Evolutionary conservation across 2,113 vertebrate species (phyloP), one percentile per base, ranked within the genome.

Genomic region (Azemiops feae): DNA sequence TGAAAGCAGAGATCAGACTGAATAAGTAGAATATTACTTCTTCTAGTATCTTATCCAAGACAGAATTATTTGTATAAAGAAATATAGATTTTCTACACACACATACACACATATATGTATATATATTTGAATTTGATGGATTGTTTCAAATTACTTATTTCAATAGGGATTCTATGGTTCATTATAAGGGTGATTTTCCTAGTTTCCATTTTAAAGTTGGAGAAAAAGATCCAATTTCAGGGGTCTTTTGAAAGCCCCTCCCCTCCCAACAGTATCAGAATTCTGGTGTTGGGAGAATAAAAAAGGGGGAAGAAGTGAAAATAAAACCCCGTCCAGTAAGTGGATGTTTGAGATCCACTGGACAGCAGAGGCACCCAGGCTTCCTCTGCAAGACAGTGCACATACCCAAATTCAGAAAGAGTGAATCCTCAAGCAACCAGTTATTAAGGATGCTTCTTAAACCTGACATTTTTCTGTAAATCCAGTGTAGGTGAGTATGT

Each of bases 21-120:
- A 85, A 55, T 88, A 88, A 92, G 47, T 88, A 69, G 87, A 92
- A 92, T 47, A 39, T 54, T n/a, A 92, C 55, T 53, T 89, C 52
- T 45, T 88, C 64, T 27, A 16, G 53, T 39, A 20, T 27, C 22
- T 50, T 34, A 34, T 34, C 18, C 55, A n/a, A 92, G 91, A 18
- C 39, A 86, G 34, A 39, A 86, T 69, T 88, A 7, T 92, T 34
- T 54, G 47, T 25, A 55, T 20, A 30, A 23, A 89, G 23, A 34
- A 92, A 89, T 88, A 53, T 53, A 88, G 45, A 69, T 52, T 91
- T n/a, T 64, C 27, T 64, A 27, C 23, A 58, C 23, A 58, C 2
- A 23, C 0, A 23, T n/a, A 47, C 1, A 55, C 2, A 22, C 3
- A 55, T 1, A 57, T 5, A 57, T 3, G 9, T 6, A 30, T 27